Evolutionary conservation across 2,888 invertebrate genomes (phyloP), one percentile per base, ranked within the genome.

Genomic region (Coenonympha glycerion): DNA sequence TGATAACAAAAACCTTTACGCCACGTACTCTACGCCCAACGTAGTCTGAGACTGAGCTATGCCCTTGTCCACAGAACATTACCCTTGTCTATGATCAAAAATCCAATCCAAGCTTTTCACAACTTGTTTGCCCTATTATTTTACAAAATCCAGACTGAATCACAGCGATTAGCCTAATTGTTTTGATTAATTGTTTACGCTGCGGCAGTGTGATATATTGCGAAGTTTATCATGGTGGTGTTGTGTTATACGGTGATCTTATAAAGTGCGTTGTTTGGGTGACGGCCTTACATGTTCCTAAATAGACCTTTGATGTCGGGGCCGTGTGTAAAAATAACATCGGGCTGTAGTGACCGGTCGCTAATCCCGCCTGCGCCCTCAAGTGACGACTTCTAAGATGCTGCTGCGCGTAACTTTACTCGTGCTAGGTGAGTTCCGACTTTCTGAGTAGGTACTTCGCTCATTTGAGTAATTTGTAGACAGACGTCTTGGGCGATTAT

Each of bases 261-360:
- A 63, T 64, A 62, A 76, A 77, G 70, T 83, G 79, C 79, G 79
- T 83, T 82, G 79, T 83, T 79, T 76, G 71, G 51, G 44, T 60
- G 57, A 49, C 52, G 53, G 44, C 65, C 69, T 72, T 75, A 66
- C 73, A 78, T 78, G 75, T 79, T 83, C 82, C 67, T 77, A 84
- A 84, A 85, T 77, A 79, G 77, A 79, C 78, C 71, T 80, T 85
- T 79, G 72, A 82, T 82, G 85, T 82, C 80, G 84, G 76, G 81
- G 76, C 71, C 78, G 79, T 66, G 75, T 83, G 73, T 78, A 85
- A 81, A 86, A 86, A 86, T 86, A 86, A 86, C 84, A 79, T 76
- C 74, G 73, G 70, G 68, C 76, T 72, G 71, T 77, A 72, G 75
- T 71, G 69, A 73, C 68, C 68, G 66, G 67, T 72, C 71, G 69